These are phyloP conservation scores for Callipepla californica DNA, from an alignment of 2,113 vertebrate species.

Conservation along the genomic window DNA sequence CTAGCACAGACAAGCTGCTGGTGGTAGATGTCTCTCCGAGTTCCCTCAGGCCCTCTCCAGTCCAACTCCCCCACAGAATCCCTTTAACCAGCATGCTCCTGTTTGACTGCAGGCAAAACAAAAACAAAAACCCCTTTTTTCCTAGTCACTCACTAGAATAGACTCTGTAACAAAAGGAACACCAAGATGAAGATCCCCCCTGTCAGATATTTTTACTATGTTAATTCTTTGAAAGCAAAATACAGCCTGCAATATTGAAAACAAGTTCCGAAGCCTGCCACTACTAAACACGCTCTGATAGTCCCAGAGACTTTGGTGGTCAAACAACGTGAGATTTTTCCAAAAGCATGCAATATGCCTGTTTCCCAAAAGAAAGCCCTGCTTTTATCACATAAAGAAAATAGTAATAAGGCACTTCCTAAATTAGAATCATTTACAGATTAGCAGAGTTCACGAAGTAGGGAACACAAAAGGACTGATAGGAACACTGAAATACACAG, in stretches of 20 bases:
- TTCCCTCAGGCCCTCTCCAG: slow-evolving; percentile 67
- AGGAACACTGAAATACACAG: not conserved
- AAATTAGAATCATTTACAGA: not conserved
- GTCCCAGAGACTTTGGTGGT: not conserved
- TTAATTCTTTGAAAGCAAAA: slow-evolving; percentile 45
- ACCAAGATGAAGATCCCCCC: not conserved
- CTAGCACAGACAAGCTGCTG: slow-evolving; percentile 75
- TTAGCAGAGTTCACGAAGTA: not conserved
- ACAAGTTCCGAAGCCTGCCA: not conserved
- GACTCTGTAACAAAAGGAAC: slow-evolving; percentile 59
- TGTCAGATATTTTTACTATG: slow-evolving; percentile 22
- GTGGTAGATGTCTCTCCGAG: slow-evolving; percentile 71
- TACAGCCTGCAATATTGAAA: not conserved
- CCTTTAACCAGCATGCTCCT: slow-evolving; percentile 76
- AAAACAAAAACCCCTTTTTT: slow-evolving; percentile 57
- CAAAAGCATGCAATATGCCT: not conserved
- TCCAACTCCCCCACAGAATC: slow-evolving; percentile 68
- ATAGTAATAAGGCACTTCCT: not conserved
- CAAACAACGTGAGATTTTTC: not conserved
- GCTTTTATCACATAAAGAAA: not conserved
- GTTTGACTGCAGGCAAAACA: slow-evolving; percentile 71
- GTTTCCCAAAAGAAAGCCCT: not conserved
- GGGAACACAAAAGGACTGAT: not conserved
- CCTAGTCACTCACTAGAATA: slow-evolving; percentile 52
- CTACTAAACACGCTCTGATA: not conserved